These are phyloP conservation scores for Sakesphorus luctuosus DNA, from an alignment of 2,113 vertebrate genomes.

Conservation along the genomic window DNA sequence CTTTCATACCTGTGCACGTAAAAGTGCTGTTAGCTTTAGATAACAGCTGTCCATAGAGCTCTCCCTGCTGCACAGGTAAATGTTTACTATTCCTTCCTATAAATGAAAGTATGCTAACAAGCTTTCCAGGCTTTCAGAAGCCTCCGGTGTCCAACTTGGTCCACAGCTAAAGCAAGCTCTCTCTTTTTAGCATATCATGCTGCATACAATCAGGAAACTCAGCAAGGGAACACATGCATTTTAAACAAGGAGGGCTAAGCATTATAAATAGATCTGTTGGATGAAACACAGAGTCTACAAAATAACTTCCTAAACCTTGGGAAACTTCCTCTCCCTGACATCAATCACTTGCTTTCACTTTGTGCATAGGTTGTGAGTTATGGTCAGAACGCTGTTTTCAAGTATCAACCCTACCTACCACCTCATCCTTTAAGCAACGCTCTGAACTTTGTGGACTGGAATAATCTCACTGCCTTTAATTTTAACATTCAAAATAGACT, in stretches of 20 bases:
- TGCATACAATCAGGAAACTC: not conserved
- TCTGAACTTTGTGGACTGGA: not conserved
- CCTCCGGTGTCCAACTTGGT: not conserved
- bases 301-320: not conserved
- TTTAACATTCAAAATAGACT: not conserved
- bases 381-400: fast-evolving
- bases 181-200: not conserved
- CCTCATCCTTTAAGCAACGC: not conserved
- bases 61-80: not conserved
- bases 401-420: not conserved
- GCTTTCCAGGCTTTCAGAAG: not conserved
- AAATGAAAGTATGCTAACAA: not conserved
- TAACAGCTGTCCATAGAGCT: not conserved
- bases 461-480: not conserved
- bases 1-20: not conserved
- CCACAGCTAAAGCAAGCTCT: not conserved
- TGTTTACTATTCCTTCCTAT: constrained; percentile 9
- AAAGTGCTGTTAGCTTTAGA: constrained; percentile 1
- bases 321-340: not conserved
- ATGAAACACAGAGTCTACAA: not conserved
- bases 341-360: not conserved
- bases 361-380: not conserved
- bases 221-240: not conserved
- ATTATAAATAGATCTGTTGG: not conserved
- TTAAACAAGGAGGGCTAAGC: not conserved